A percentile compares a stretch with the other conserved stretches of the same genome.
Evolutionary conservation across 2,888 invertebrate genomes (phyloP).

Genomic region (Macrosiphum euphorbiae): DNA sequence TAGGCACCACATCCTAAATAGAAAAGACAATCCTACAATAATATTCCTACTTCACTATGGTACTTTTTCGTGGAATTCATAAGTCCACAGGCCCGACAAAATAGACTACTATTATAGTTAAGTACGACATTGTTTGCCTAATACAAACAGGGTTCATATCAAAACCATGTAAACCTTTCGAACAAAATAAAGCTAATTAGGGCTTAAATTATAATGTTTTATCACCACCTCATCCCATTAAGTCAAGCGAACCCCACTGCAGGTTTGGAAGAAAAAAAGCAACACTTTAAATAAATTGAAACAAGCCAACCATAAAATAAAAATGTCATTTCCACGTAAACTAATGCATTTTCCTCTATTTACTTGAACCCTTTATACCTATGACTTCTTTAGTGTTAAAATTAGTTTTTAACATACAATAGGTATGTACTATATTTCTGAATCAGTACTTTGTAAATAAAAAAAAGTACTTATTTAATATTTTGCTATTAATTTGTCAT

Average conservation of each 20-base stretch:
- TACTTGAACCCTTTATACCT: background rate
- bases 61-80: background rate
- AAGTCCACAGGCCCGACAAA: background rate
- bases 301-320: background rate
- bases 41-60: background rate
- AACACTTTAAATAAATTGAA: background rate
- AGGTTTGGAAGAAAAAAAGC: background rate
- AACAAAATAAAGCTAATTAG: slow-evolving; percentile 18
- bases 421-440: background rate
- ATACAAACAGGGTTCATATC: background rate
- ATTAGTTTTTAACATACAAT: background rate
- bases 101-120: background rate
- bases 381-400: background rate
- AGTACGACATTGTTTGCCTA: background rate
- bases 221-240: background rate
- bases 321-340: background rate
- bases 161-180: background rate
- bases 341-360: background rate
- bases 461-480: too few relatives aligned
- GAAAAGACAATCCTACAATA: background rate
- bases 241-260: background rate
- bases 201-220: slow-evolving; percentile 18
- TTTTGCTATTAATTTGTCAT: background rate
- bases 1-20: background rate
- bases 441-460: too few relatives aligned